Evolutionary conservation across 2,113 vertebrate genomes (phyloP).

Genomic region (Ptilonorhynchus violaceus): DNA sequence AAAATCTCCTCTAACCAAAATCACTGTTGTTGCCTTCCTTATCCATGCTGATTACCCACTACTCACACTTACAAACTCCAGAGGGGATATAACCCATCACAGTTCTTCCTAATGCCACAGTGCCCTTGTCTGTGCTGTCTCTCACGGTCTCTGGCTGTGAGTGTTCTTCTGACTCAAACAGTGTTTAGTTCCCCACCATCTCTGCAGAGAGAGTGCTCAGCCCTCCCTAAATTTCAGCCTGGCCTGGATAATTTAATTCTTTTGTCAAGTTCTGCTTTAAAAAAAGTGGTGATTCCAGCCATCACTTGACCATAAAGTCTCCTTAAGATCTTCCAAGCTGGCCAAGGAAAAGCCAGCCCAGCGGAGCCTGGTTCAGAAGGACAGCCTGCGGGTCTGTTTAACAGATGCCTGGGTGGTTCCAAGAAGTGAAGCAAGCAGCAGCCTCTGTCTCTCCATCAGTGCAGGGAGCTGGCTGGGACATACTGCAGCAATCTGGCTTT

Average conservation of each 20-base stretch:
- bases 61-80: background rate
- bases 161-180: background rate
- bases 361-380: background rate
- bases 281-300: background rate
- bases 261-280: background rate
- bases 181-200: background rate
- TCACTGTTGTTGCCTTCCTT: background rate
- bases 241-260: background rate
- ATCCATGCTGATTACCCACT: accelerated
- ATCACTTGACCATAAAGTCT: background rate
- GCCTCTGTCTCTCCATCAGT: background rate
- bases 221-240: background rate
- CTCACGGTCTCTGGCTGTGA: background rate
- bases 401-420: constrained; percentile 4
- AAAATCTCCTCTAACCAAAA: background rate
- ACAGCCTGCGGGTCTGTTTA: background rate
- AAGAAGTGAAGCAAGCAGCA: background rate
- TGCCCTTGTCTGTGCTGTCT: background rate
- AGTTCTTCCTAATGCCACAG: background rate
- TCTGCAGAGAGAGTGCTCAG: background rate
- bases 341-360: background rate
- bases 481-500: background rate
- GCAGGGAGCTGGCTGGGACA: accelerated
- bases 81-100: background rate
- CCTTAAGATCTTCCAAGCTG: background rate